Evolutionary conservation across 1,140 invertebrate genomes (phyloP).

Genomic region (Phymorhynchus buccinoides): DNA sequence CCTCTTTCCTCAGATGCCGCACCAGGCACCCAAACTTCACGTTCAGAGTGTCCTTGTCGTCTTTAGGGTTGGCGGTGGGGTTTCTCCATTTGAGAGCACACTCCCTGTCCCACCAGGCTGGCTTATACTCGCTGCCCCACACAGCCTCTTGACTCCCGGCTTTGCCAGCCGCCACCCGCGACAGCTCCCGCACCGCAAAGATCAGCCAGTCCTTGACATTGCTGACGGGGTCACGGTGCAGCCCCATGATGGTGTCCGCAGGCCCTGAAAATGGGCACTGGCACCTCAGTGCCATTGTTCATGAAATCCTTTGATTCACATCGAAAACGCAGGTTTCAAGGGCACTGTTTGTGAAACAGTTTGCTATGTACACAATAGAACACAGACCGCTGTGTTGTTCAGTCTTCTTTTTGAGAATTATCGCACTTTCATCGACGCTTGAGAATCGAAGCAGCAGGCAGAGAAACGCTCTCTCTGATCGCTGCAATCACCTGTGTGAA

Average conservation of each 20-base stretch:
- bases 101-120: constrained; percentile 37
- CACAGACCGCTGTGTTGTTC: constrained; percentile 19
- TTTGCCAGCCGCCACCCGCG: constrained; percentile 42
- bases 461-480: background rate
- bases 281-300: constrained; percentile 19
- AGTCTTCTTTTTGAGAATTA: background rate
- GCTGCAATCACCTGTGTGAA: background rate
- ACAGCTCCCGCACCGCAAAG: constrained; percentile 43
- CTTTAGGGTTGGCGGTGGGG: constrained; percentile 46
- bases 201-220: constrained; percentile 45
- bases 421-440: constrained; percentile 22
- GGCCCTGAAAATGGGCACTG: constrained; percentile 31
- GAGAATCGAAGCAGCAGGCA: background rate
- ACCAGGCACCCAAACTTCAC: constrained; percentile 41
- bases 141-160: constrained; percentile 43
- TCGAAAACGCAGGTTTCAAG: no score
- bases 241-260: constrained; percentile 35
- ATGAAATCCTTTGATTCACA: constrained; percentile 20
- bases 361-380: constrained; percentile 19
- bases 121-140: constrained; percentile 43
- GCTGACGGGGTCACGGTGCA: constrained; percentile 40
- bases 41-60: constrained; percentile 43
- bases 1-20: constrained; percentile 33
- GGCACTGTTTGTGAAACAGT: no score
- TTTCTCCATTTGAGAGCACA: constrained; percentile 40